Conservation (phyloP, 2,113 vertebrate genomes). For the Aldabrachelys gigantea region DNA sequence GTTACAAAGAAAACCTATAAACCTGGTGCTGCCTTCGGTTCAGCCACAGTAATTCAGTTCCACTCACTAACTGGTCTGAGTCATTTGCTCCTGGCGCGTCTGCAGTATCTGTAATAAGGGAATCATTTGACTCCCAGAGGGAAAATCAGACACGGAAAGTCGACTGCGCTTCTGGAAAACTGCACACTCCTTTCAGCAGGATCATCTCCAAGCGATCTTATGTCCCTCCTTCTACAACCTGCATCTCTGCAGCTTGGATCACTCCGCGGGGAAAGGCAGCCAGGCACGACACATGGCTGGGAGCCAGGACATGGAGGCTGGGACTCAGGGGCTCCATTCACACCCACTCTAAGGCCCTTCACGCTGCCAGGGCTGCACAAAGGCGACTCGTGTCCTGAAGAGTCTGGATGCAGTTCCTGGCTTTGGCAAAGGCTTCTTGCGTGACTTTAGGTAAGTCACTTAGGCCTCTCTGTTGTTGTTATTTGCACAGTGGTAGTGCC, state of each 20-base stretch:
- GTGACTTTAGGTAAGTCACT: neutral
- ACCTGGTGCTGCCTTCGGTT: neutral
- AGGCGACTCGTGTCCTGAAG: neutral
- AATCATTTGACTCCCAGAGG: neutral
- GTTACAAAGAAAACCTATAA: neutral
- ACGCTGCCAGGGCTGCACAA: neutral
- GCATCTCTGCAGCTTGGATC: neutral
- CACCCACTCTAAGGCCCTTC: neutral
- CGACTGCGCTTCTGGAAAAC: neutral
- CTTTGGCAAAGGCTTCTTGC: neutral
- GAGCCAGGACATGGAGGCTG: too few relatives aligned
- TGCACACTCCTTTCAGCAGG: neutral
- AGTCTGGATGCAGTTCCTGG: neutral
- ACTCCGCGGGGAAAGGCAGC: neutral
- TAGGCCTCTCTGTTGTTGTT: neutral
- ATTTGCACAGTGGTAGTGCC: neutral
- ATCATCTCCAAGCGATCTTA: neutral
- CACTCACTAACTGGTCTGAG: neutral
- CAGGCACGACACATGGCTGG: neutral
- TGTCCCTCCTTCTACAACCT: neutral
- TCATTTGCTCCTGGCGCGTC: neutral
- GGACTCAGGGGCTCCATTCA: neutral
- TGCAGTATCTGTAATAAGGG: neutral
- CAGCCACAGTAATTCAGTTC: neutral
- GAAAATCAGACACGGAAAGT: neutral